A percentile compares a stretch with the other conserved stretches of the same genome.
Evolutionary conservation across 2,113 vertebrate genomes (phyloP).

Genomic region (Laterallus jamaicensis): DNA sequence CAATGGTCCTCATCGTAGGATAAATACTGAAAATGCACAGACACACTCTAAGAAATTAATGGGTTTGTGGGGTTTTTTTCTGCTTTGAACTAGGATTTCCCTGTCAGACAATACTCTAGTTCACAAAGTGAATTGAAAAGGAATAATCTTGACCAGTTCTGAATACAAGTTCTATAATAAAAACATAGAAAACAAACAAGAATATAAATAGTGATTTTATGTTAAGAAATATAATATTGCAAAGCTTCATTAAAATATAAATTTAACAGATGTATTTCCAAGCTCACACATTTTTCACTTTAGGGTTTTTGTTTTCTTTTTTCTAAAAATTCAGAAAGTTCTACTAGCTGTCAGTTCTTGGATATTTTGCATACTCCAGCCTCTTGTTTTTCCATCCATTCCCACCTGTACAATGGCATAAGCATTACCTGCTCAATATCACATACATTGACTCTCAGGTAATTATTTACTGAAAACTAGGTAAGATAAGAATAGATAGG

Average conservation of each 20-base stretch:
- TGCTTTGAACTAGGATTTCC: neutral
- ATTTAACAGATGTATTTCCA: neutral
- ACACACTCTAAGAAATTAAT: neutral
- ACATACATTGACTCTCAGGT: neutral
- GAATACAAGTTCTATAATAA: neutral
- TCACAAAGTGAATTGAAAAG: neutral
- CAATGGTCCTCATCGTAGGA: neutral
- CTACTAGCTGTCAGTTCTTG: neutral
- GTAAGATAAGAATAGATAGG: neutral
- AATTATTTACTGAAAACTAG: neutral
- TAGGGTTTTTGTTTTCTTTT: neutral
- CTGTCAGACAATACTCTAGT: neutral
- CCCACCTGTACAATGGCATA: neutral
- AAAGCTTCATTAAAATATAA: neutral
- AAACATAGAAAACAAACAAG: neutral
- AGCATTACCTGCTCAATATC: neutral
- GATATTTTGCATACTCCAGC: neutral
- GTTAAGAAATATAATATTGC: neutral
- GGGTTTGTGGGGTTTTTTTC: neutral
- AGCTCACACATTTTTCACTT: neutral
- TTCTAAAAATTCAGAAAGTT: neutral
- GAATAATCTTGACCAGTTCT: neutral
- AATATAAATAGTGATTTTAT: neutral
- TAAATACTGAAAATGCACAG: neutral
- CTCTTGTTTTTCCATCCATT: neutral